Percentiles rank a stretch among this genome's conserved stretches.
Evolutionary conservation across 2,797 vertebrate genomes (phyloP).

Genomic region (Pelochelys cantorii): DNA sequence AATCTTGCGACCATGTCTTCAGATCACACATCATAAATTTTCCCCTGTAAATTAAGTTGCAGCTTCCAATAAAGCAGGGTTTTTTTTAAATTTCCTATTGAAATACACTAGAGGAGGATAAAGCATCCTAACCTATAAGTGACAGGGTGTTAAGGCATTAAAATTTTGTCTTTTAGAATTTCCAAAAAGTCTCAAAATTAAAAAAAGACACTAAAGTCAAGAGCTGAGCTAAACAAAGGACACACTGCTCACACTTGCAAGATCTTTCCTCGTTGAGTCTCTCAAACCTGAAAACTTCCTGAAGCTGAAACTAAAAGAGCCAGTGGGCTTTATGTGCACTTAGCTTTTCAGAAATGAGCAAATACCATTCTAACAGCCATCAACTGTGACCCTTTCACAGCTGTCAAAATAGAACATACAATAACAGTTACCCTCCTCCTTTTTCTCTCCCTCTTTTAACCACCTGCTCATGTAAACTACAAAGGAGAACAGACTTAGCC

Average conservation of each 20-base stretch:
- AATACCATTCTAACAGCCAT: neutral
- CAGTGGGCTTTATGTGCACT: neutral
- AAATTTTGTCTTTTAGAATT: slow-evolving; percentile 7
- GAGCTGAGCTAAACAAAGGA: neutral
- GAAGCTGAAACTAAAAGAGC: slow-evolving; percentile 6
- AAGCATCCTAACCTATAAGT: neutral
- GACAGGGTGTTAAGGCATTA: neutral
- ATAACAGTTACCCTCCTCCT: neutral
- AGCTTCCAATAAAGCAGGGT: neutral
- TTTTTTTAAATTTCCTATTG: neutral
- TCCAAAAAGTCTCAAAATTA: slow-evolving; percentile 35
- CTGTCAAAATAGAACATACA: neutral
- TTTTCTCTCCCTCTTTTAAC: neutral
- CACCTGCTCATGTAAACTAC: slow-evolving; percentile 19
- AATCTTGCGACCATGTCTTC: neutral
- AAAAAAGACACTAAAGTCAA: neutral
- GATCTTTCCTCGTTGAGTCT: neutral
- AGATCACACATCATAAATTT: slow-evolving; percentile 3
- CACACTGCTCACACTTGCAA: neutral
- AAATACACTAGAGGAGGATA: neutral
- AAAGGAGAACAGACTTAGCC: slow-evolving; percentile 27
- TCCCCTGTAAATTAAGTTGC: slow-evolving; percentile 12
- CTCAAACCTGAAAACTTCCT: neutral
- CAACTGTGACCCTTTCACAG: slow-evolving; percentile 13
- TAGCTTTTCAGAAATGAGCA: neutral